phyloP scores from a whole-genome alignment of 1,140 invertebrate species.

The Belonocnema kinseyi region DNA sequence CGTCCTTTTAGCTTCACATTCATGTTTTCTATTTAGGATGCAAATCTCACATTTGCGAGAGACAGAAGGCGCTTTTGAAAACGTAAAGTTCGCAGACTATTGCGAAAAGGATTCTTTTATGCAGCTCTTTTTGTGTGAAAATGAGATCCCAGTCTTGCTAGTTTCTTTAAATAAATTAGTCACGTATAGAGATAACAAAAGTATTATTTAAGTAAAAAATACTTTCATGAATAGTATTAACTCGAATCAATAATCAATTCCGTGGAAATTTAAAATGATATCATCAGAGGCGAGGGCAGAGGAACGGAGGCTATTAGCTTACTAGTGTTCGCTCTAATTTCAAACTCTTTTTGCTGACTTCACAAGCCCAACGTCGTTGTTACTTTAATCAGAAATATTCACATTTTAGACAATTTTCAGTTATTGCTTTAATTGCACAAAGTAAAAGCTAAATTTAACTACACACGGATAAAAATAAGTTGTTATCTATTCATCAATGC shows the following conservation, averaged over 20 bases:
- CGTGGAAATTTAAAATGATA: no score
- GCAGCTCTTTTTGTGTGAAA: not conserved
- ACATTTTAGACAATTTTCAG: not conserved
- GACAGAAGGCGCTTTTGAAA: conserved; percentile 1
- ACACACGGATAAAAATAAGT: no score
- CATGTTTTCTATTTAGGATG: conserved; percentile 18
- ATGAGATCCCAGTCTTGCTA: not conserved
- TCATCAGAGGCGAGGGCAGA: no score
- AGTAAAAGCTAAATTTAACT: no score
- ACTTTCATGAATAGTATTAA: not conserved
- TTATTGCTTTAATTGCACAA: no score
- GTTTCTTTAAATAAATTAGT: not conserved
- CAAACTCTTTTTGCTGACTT: not conserved
- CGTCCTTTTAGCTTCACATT: not conserved
- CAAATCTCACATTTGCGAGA: conserved; percentile 13
- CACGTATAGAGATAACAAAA: not conserved
- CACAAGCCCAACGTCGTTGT: not conserved
- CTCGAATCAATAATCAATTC: no score
- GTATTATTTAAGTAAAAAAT: not conserved
- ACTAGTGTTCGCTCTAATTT: not conserved
- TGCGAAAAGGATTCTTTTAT: conserved; percentile 13
- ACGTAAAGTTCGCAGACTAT: conserved; percentile 9
- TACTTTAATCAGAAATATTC: not conserved
- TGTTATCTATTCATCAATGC: no score
- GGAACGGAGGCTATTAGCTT: not conserved